These are phyloP conservation scores for Cyprinodon variegatus DNA, from an alignment of 2,113 vertebrate species.

Conservation along the genomic window DNA sequence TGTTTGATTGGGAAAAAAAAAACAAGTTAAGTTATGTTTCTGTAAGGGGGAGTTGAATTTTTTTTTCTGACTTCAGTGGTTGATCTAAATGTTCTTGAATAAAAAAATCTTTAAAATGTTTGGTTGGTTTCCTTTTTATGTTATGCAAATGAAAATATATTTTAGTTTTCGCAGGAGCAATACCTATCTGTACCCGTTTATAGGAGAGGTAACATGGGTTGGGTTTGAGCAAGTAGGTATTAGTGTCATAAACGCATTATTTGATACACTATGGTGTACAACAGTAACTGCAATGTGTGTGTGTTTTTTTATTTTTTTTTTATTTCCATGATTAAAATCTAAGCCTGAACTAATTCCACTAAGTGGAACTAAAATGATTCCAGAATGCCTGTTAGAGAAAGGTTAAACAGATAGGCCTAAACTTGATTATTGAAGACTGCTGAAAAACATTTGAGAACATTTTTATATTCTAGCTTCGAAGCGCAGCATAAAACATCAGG, in stretches of 20 bases:
- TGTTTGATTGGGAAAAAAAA: conserved; percentile 62
- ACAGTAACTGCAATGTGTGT: too few species aligned
- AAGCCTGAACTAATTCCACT: too few species aligned
- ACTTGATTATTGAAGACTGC: background rate
- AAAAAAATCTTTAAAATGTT: conserved; percentile 69
- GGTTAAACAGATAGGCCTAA: background rate
- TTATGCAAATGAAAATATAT: too few species aligned
- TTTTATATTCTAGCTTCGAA: background rate
- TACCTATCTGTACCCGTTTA: too few species aligned
- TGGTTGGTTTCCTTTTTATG: background rate
- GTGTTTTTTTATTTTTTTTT: too few species aligned
- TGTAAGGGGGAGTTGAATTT: conserved; percentile 61
- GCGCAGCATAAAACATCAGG: too few species aligned
- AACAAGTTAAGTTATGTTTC: conserved; percentile 76
- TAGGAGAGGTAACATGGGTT: too few species aligned
- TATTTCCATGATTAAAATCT: too few species aligned
- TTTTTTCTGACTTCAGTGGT: conserved; percentile 72
- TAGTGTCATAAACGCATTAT: too few species aligned
- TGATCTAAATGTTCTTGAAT: conserved; percentile 81
- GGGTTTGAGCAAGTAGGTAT: too few species aligned
- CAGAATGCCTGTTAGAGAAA: background rate
- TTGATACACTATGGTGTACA: too few species aligned
- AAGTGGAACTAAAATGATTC: background rate
- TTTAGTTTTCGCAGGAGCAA: too few species aligned
- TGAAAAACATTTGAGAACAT: background rate